Base-by-base conservation (phyloP, 2,797 vertebrate species). In the Eupleurogrammus muticus region DNA sequence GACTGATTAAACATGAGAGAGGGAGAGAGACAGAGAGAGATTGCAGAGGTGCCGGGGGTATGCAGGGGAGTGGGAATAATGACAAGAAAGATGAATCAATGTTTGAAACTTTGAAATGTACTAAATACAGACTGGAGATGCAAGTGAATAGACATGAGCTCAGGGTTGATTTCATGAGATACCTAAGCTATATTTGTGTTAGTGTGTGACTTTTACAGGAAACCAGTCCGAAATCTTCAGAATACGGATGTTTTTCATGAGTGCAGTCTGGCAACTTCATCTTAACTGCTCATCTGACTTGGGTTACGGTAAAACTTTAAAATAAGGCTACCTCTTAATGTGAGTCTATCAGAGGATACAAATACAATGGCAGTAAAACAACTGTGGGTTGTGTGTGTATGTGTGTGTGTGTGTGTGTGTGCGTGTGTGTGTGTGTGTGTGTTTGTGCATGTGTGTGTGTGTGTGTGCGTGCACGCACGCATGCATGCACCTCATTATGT, bases 1-100 rank as follows among this genome's bases (percentile, higher is more conserved):
- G 82, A 87, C 88, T 92, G 91, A 93, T 92, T 92, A 92, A 90
- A 90, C 87, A 87, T 75, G 80, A 85, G 77, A 48, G 59, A 63
- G 67, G 34, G 40, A 58, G 55, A 46, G 10, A 50, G 64, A 61
- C 17, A n/a, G 63, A 78, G 56, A 62, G 66, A 76, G 69, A 83
- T 21, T 56, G 75, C 42, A 63, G 68, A 74, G 47, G 81, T 64
- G 72, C 17, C 48, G 44, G 58, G 35, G 62, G 65, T 58, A 80
- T 59, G 57, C 66, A 72, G 40, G 19, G 53, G 47, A 70, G 46
- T 2, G 1, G 69, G 54, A 36, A 66, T 60, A 67, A 74, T 74
- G 60, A 73, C 49, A 20, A 57, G 47, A 62, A 47, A 75, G 73
- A 81, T 67, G 42, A 86, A 75, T 85, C 75, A 69, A 4, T 72